Evolutionary conservation across 1,140 invertebrate genomes (phyloP), one percentile per base, ranked within the genome.

Genomic region (Eueides isabella): DNA sequence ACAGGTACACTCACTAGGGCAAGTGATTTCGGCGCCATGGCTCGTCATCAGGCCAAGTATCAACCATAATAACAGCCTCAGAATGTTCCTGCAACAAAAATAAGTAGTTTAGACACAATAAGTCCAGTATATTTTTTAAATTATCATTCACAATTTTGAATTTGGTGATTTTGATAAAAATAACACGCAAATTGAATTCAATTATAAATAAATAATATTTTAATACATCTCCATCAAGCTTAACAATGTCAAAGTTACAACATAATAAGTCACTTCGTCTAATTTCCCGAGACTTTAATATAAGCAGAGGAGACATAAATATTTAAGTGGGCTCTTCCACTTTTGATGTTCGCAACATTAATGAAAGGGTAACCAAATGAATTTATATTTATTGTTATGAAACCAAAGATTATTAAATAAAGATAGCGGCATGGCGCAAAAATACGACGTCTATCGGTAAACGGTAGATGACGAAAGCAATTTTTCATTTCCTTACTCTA

Each of bases 1-100:
- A 67, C 90, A 92, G 1, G 69, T 74, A 72, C 90, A 92, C 35
- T 89, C 88, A 26, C 78, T 79, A 14, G 90, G 88, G 62, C 90
- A 92, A 1, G 82, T 81, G 11, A 82, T 77, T 31, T 85, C 85
- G 0, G 82, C 85, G 23, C 80, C 83, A 30, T 75, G 67, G 62
- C 75, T 71, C 19, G 64, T 73, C 61, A 71, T 61, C 26, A 80
- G 29, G 7, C 76, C 68, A 29, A 80, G 16, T 6, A 48, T 62
- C 35, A 38, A 38, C 70, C 75, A 83, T 74, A 62, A 66, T 66
- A 74, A 81, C 76, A 71, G 28, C 62, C 71, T 35, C 65, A 76
- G 67, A 66, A 79, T 48, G 30, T 68, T 78, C 76, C 90, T 92
- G 85, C 33, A 90, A 91, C 86, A 88, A 89, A 68, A 67, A 75